These are phyloP conservation scores for Phylloscopus whistleri DNA, from an alignment of 2,113 vertebrate genomes.

Conservation along the genomic window DNA sequence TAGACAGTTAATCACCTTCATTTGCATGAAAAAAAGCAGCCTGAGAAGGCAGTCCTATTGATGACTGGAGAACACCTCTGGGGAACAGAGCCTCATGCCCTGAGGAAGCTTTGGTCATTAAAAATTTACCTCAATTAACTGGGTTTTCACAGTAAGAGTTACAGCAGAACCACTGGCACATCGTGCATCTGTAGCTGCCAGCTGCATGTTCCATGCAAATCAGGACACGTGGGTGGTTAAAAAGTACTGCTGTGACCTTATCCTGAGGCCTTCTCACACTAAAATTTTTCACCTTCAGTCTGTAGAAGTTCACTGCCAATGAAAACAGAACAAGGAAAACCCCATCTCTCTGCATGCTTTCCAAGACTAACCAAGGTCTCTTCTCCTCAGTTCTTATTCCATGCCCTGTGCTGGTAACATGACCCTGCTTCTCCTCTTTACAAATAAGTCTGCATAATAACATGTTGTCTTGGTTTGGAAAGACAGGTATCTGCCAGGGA, in stretches of 20 bases:
- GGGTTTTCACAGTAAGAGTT: background rate
- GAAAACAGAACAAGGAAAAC: background rate
- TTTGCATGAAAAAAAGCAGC: background rate
- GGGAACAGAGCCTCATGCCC: background rate
- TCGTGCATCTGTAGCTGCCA: background rate
- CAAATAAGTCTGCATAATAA: background rate
- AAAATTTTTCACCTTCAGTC: background rate
- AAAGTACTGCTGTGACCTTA: background rate
- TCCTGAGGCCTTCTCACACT: background rate
- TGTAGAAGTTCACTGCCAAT: background rate
- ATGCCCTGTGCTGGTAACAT: background rate
- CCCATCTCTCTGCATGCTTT: background rate
- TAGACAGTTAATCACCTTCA: background rate
- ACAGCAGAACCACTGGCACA: background rate
- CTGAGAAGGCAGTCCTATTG: background rate
- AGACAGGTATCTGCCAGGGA: too few relatives aligned
- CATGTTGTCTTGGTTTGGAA: background rate
- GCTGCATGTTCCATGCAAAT: background rate
- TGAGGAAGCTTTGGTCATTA: background rate
- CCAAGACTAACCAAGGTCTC: background rate
- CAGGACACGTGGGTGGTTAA: background rate
- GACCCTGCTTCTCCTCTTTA: background rate
- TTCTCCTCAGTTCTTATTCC: background rate
- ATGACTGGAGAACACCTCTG: background rate
- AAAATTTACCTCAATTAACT: background rate